These are phyloP conservation scores for Zaprionus africanus DNA, from an alignment of 1,140 invertebrate species.

Conservation along the genomic window DNA sequence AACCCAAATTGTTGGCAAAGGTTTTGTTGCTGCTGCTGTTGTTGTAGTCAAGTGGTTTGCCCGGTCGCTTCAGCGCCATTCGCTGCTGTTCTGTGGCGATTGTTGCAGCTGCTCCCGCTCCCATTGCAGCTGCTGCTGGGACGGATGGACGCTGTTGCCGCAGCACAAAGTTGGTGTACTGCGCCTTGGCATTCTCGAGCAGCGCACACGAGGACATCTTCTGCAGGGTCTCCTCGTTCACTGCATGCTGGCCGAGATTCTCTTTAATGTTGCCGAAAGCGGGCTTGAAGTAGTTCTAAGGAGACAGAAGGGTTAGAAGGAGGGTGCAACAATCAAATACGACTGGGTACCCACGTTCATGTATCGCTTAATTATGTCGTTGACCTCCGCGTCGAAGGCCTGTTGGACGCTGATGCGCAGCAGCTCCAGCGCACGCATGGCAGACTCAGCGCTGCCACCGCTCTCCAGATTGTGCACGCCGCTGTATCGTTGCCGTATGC, in stretches of 20 bases:
- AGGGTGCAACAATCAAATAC: not conserved
- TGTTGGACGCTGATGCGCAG: conserved; percentile 87
- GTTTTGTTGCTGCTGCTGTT: conserved; percentile 44
- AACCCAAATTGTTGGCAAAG: conserved; percentile 45
- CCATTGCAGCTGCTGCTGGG: not conserved
- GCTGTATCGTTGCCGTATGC: conserved; percentile 69
- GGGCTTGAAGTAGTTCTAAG: conserved; percentile 79
- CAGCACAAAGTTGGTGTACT: conserved; percentile 75
- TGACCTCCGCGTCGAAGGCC: conserved; percentile 88
- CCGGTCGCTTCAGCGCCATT: conserved; percentile 67
- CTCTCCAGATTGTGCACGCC: conserved; percentile 59
- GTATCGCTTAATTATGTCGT: conserved; percentile 86
- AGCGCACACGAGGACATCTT: conserved; percentile 81
- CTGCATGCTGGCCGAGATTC: conserved; percentile 76
- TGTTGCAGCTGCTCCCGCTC: not conserved
- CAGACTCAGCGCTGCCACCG: conserved; percentile 83
- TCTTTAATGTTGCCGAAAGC: conserved; percentile 82
- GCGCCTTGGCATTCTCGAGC: conserved; percentile 79
- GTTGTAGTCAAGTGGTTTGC: conserved; percentile 43
- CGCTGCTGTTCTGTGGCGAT: conserved; percentile 50
- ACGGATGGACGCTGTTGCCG: conserved; percentile 57
- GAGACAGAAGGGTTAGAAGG: not conserved
- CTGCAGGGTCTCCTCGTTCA: conserved; percentile 75
- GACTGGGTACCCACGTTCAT: conserved; percentile 84
- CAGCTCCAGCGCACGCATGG: conserved; percentile 87